Evolutionary conservation across 2,888 invertebrate genomes (phyloP), one percentile per base, ranked within the genome.

Genomic region (Agrotis ipsilon): DNA sequence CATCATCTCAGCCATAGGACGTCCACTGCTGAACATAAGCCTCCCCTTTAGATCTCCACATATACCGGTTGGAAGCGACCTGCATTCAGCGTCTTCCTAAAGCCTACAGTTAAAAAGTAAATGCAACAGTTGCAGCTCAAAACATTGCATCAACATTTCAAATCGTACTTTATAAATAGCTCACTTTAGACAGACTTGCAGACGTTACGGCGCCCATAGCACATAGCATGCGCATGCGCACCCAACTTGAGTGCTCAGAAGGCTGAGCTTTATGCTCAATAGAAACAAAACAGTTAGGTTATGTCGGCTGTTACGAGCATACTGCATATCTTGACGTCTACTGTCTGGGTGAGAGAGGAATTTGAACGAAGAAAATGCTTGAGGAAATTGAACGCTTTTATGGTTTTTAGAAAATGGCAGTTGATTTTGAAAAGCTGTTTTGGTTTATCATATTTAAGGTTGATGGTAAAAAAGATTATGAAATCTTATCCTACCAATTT

Each of bases 191-290:
- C 82, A 76, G 86, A 55, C 32, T 3, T 55, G 32, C 79, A 91
- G 91, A 91, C 90, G 80, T 86, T 76, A 84, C 68, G 91, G 88
- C 90, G 91, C 88, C 91, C 68, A 68, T 63, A 70, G 81, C 72
- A 71, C 70, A 70, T 65, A 70, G 80, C 72, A 73, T 74, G 62
- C 72, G 80, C 72, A 73, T 75, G 62, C 72, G 55, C 45, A 64
- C 69, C 49, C 39, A 69, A 63, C 58, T 80, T 72, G 60, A 82
- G 72, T 71, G 62, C 68, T 65, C 76, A 82, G 82, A 85, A 80
- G 81, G 78, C 74, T 73, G 60, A 68, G 67, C 66, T 70, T 69
- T 63, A 72, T 58, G 78, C 69, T 69, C 71, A 66, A 79, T 82
- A 79, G 72, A 79, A 65, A 75, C 71, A 67, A 78, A 76, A 72